A percentile compares a stretch with the other conserved stretches of the same genome.
phyloP scores from a whole-genome alignment of 2,113 vertebrate genomes.

The Vicugna pacos region DNA sequence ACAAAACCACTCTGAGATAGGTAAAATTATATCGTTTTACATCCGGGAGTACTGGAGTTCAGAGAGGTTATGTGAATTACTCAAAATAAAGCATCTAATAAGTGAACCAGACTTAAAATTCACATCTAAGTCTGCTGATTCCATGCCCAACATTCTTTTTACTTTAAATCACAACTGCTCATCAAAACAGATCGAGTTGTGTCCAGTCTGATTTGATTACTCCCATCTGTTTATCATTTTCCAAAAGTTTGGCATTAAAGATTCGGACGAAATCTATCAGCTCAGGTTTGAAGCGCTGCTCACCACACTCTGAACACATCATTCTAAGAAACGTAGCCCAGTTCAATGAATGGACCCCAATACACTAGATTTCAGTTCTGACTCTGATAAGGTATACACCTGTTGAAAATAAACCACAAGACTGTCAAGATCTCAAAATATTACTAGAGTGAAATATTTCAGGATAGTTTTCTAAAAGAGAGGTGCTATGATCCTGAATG shows the following conservation, averaged over 20 bases:
- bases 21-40: not conserved
- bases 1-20: not conserved
- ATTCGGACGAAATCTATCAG: not conserved
- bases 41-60: not conserved
- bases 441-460: not conserved
- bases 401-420: conserved; percentile 7
- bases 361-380: not conserved
- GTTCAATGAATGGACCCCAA: not conserved
- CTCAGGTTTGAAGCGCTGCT: not conserved
- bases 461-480: not conserved
- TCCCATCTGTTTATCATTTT: conserved; percentile 57
- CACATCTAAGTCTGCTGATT: not conserved
- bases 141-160: not conserved
- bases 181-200: conserved; percentile 1
- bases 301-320: not conserved
- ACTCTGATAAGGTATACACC: not conserved
- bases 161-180: not conserved
- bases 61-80: not conserved
- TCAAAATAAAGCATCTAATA: not conserved
- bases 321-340: not conserved
- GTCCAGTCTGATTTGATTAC: not conserved
- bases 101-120: not conserved
- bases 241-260: not conserved
- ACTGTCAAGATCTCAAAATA: not conserved
- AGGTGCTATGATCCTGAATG: not conserved